A percentile compares a stretch with the other conserved stretches of the same genome.
These are phyloP conservation scores for Drosophila chauvacae DNA, from an alignment of 1,140 invertebrate species.

Conservation along the genomic window DNA sequence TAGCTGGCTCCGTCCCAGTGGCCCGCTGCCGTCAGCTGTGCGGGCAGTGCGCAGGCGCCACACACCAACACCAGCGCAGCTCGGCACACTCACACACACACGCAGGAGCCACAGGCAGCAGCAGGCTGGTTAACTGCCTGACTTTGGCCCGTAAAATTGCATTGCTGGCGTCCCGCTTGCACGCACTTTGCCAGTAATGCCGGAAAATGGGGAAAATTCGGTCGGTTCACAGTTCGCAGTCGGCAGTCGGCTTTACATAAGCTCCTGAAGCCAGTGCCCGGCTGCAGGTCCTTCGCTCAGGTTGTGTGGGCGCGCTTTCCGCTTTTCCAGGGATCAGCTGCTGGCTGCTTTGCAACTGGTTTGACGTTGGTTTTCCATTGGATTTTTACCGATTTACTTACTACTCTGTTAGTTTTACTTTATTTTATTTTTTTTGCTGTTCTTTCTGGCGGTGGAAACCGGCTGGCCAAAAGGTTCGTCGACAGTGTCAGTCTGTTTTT, in stretches of 20 bases:
- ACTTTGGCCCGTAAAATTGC: slow-evolving; percentile 71
- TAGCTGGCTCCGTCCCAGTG: slow-evolving; percentile 8
- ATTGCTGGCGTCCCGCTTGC: slow-evolving; percentile 73
- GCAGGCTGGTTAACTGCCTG: slow-evolving; percentile 57
- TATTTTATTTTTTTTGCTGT: slow-evolving; percentile 40
- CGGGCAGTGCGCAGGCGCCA: slow-evolving; percentile 48
- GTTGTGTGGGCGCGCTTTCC: slow-evolving; percentile 58
- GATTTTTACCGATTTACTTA: slow-evolving; percentile 23
- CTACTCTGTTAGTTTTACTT: slow-evolving; percentile 16
- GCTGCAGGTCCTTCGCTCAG: slow-evolving; percentile 79
- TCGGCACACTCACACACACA: slow-evolving; percentile 14
- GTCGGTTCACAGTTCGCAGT: slow-evolving; percentile 13
- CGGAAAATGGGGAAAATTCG: slow-evolving; percentile 56
- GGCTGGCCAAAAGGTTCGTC: slow-evolving; percentile 71
- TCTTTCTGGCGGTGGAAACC: slow-evolving; percentile 52
- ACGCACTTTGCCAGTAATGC: slow-evolving; percentile 64
- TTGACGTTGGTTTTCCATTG: slow-evolving; percentile 20
- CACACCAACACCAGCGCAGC: slow-evolving; percentile 34
- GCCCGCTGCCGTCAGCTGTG: slow-evolving; percentile 50
- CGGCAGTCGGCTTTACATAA: slow-evolving; percentile 69
- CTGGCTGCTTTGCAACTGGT: slow-evolving; percentile 68
- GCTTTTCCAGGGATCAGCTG: slow-evolving; percentile 63
- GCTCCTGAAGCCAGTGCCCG: slow-evolving; percentile 68
- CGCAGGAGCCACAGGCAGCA: slow-evolving; percentile 24
- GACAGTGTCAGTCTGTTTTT: slow-evolving; percentile 68